A percentile compares a stretch with the other conserved stretches of the same genome.
Conservation (phyloP, 2,797 vertebrate species). For the Chrysocyon brachyurus region DNA sequence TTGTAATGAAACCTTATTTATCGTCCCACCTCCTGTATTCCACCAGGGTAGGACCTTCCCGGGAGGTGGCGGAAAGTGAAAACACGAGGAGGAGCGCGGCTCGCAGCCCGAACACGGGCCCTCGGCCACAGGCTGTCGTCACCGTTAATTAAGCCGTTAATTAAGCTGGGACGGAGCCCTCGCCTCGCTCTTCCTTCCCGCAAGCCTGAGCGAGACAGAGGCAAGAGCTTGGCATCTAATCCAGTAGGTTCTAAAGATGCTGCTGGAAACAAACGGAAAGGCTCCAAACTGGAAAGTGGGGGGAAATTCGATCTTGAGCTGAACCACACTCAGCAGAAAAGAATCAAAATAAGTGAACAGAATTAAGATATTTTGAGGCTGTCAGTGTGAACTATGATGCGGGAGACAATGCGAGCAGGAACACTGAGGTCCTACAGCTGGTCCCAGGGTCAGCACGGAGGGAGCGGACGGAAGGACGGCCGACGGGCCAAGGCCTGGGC, state of each 20-base stretch:
- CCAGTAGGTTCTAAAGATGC: background rate
- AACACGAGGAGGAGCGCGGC: rapidly evolving
- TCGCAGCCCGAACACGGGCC: background rate
- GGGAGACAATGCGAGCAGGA: background rate
- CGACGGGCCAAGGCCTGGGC: too few species aligned
- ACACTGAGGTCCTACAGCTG: background rate
- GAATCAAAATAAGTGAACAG: background rate
- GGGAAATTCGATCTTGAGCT: too few species aligned
- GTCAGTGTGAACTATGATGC: rapidly evolving
- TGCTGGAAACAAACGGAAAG: background rate
- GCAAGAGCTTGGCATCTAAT: too few species aligned
- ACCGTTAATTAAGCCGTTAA: too few species aligned
- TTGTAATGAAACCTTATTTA: background rate
- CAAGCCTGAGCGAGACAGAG: background rate
- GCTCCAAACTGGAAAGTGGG: rapidly evolving
- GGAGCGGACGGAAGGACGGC: too few species aligned
- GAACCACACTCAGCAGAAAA: background rate
- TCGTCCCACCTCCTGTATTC: background rate
- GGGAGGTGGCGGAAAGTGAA: too few species aligned
- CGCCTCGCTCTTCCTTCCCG: too few species aligned
- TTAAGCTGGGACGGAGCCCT: too few species aligned
- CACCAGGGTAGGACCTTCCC: background rate
- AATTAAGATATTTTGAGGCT: background rate
- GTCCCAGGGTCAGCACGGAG: too few species aligned
- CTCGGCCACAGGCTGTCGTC: background rate